phyloP scores from a whole-genome alignment of 1,140 invertebrate species.

The Calosoma granatense region DNA sequence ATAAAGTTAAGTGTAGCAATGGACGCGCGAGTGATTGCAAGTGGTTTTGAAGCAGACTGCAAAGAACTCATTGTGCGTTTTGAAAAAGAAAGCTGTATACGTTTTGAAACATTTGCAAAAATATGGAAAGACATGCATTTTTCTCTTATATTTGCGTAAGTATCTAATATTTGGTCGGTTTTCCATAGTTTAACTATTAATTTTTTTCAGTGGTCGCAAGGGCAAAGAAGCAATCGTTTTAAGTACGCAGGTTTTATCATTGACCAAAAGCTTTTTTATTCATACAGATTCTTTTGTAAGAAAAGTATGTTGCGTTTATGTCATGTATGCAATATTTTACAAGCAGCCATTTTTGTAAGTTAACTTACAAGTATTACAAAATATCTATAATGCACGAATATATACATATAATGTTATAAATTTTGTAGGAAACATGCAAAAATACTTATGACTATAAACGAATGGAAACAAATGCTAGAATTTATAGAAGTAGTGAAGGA shows the following conservation, averaged over 20 bases:
- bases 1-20: too few relatives aligned
- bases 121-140: background rate
- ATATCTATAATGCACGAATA: too few relatives aligned
- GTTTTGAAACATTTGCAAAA: background rate
- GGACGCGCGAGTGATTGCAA: background rate
- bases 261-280: background rate
- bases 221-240: background rate
- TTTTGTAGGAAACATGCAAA: background rate
- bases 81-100: background rate
- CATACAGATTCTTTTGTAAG: background rate
- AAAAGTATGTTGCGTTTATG: background rate
- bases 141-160: background rate
- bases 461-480: background rate
- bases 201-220: background rate
- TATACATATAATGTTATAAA: background rate
- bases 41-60: background rate
- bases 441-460: background rate
- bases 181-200: background rate
- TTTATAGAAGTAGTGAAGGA: background rate
- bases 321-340: background rate
- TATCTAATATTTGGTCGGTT: background rate
- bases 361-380: too few relatives aligned
- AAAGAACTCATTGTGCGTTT: background rate
- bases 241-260: background rate
- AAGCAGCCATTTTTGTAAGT: background rate